A percentile compares a stretch with the other conserved stretches of the same genome.
These are phyloP conservation scores for Cassiopea xamachana DNA, from an alignment of 30 jellyfish, hydroid and myxozoan genomes.

Conservation along the genomic window DNA sequence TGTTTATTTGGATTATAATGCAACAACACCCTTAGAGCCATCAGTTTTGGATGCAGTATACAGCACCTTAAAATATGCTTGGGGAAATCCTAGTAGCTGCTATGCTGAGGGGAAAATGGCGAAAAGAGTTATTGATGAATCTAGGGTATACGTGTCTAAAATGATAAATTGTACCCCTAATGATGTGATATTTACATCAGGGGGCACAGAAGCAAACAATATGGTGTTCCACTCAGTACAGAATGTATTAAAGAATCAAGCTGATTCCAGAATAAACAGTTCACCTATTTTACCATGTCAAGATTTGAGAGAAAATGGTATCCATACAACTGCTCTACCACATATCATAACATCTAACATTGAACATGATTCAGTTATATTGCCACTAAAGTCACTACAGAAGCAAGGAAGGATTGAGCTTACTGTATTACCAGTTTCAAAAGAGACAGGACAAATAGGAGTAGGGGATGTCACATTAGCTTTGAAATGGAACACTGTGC, in stretches of 20 bases:
- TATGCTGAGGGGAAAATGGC: slow-evolving; percentile 89
- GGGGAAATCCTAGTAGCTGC: slow-evolving; percentile 99
- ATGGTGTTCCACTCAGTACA: slow-evolving; percentile 70
- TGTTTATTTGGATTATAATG: slow-evolving; percentile 87
- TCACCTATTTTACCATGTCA: background rate
- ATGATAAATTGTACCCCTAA: slow-evolving; percentile 69
- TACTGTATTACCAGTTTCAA: slow-evolving; percentile 75
- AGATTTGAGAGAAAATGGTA: background rate
- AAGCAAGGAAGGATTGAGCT: slow-evolving; percentile 43
- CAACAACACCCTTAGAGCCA: slow-evolving; percentile 96
- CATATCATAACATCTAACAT: slow-evolving; percentile 79
- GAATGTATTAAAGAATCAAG: background rate
- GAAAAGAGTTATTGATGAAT: slow-evolving; percentile 66
- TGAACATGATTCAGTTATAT: slow-evolving; percentile 91
- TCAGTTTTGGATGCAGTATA: slow-evolving; percentile 76
- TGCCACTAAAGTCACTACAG: slow-evolving; percentile 57
- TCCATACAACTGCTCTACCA: slow-evolving; percentile 9
- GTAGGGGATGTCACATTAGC: slow-evolving; percentile 51
- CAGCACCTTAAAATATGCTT: slow-evolving; percentile 74
- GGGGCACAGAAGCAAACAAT: slow-evolving; percentile 96
- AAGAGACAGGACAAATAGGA: slow-evolving; percentile 78
- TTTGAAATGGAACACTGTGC: slow-evolving; percentile 72
- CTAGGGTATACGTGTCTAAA: slow-evolving; percentile 70
- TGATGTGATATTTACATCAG: slow-evolving; percentile 85
- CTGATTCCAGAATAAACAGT: background rate